phyloP scores from a whole-genome alignment of 2,888 invertebrate genomes.

The Conchocele bisecta region DNA sequence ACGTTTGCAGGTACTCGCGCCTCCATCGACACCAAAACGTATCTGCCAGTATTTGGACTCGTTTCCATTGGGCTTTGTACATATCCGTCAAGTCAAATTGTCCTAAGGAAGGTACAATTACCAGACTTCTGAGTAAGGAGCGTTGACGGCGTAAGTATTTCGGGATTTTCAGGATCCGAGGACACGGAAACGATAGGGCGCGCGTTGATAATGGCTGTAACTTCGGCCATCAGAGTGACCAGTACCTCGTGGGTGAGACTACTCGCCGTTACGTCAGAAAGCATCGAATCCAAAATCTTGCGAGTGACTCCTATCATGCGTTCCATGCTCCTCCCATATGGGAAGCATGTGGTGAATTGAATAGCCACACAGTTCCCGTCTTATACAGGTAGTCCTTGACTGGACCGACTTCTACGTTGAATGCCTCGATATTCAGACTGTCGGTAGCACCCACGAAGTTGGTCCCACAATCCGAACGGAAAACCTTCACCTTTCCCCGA shows the following conservation, averaged over 20 bases:
- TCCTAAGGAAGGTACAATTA: neutral
- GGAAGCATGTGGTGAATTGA: constrained; percentile 51
- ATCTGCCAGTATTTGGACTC: constrained; percentile 33
- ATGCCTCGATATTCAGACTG: constrained; percentile 15
- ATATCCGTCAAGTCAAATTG: constrained; percentile 18
- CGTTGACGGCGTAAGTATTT: constrained; percentile 24
- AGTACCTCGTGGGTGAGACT: constrained; percentile 22
- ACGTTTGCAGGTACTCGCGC: constrained; percentile 23
- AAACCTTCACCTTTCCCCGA: constrained; percentile 28
- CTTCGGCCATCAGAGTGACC: constrained; percentile 23
- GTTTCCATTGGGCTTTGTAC: constrained; percentile 31
- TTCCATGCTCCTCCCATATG: constrained; percentile 55
- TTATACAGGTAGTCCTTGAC: constrained; percentile 23
- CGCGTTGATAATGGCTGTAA: constrained; percentile 15
- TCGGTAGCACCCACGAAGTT: constrained; percentile 46
- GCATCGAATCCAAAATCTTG: constrained; percentile 47
- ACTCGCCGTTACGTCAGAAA: neutral
- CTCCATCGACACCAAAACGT: constrained; percentile 37
- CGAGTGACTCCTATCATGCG: constrained; percentile 41
- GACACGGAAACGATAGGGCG: constrained; percentile 21
- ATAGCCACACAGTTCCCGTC: constrained; percentile 19
- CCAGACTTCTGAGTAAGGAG: constrained; percentile 25
- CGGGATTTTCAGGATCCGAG: constrained; percentile 18
- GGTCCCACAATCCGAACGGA: constrained; percentile 47
- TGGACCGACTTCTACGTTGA: constrained; percentile 20